A percentile compares a stretch with the other conserved stretches of the same genome.
phyloP scores from a whole-genome alignment of 1,140 invertebrate genomes.

The Gryllus bimaculatus region DNA sequence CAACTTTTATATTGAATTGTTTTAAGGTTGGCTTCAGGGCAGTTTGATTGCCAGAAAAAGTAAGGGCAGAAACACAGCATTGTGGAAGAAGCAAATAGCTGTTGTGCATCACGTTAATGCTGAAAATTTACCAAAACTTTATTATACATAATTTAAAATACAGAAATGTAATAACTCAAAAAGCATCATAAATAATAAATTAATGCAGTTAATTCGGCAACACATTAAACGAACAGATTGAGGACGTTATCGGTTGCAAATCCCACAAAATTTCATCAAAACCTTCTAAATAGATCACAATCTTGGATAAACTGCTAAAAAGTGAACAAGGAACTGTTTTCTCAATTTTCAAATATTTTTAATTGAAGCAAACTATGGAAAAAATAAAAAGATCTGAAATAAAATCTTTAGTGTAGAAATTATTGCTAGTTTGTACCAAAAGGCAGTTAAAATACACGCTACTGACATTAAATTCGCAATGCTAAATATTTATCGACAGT shows the following conservation, averaged over 20 bases:
- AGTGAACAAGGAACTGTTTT: too few relatives aligned
- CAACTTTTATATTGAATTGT: slow-evolving; percentile 88
- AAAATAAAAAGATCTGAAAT: too few relatives aligned
- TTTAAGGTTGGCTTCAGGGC: slow-evolving; percentile 89
- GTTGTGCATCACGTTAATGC: slow-evolving; percentile 99
- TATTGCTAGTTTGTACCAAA: too few relatives aligned
- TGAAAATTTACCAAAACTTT: slow-evolving; percentile 38
- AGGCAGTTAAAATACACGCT: too few relatives aligned
- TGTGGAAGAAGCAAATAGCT: slow-evolving; percentile 89
- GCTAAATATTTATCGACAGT: too few relatives aligned
- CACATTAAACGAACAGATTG: neutral
- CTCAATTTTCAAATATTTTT: too few relatives aligned
- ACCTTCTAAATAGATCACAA: too few relatives aligned
- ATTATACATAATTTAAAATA: neutral
- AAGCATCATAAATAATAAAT: neutral
- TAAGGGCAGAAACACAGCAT: slow-evolving; percentile 93
- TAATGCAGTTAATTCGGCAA: neutral
- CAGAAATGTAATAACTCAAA: too few relatives aligned
- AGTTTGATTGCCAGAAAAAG: slow-evolving; percentile 89
- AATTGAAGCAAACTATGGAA: too few relatives aligned
- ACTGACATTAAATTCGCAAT: too few relatives aligned
- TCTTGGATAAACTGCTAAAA: too few relatives aligned
- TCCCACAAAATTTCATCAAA: neutral
- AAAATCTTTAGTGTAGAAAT: too few relatives aligned
- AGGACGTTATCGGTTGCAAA: neutral